Base-by-base conservation (phyloP, 2,113 vertebrate genomes). In the Zosterops japonicus region DNA sequence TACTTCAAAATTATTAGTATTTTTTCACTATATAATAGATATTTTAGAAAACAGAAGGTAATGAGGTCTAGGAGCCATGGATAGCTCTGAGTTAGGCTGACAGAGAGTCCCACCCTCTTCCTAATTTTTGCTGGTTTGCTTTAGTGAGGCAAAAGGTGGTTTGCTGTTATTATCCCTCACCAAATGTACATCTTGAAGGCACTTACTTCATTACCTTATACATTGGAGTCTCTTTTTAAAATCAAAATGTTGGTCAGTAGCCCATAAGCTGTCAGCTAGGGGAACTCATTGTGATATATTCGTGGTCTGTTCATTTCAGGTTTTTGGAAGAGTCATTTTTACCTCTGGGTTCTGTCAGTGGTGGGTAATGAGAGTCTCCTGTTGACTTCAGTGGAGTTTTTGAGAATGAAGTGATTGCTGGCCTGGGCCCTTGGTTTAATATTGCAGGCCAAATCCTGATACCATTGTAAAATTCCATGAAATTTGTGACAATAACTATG, bases 281-380 rank as follows among this genome's bases (percentile, higher is more conserved):
- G 69, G 69, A 87, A 61, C 61, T 95, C 36, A 14, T 8, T 41
- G 56, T 83, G 80, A 83, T 91, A 63, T 52, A 83, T 90, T 92
- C 75, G 36, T 29, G 57, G 72, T 93, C 69, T 86, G 74, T 29
- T 91, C 41, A 10, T 91, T 84, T 86, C 5, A 46, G 49, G 44
- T 63, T 89, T 83, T 92, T 83, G 65, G 87, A 77, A 91, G 81
- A 89, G 83, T 83, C 35, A 28, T 81, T 96, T 83, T 76, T 82
- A 72, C 91, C 80, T 90, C 90, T 95, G 88, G 76, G 72, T 85
- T 94, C 71, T 90, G 91, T 94, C 87, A 94, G 90, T 67, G 23
- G 41, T 75, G 76, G 3, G 11, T 92, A 82, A 86, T 68, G 56
- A 44, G 59, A 94, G 81, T 78, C 63, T 92, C 63, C 49, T 92